These are phyloP conservation scores for Bacillus rossius DNA, from an alignment of 1,140 invertebrate species.

Conservation along the genomic window DNA sequence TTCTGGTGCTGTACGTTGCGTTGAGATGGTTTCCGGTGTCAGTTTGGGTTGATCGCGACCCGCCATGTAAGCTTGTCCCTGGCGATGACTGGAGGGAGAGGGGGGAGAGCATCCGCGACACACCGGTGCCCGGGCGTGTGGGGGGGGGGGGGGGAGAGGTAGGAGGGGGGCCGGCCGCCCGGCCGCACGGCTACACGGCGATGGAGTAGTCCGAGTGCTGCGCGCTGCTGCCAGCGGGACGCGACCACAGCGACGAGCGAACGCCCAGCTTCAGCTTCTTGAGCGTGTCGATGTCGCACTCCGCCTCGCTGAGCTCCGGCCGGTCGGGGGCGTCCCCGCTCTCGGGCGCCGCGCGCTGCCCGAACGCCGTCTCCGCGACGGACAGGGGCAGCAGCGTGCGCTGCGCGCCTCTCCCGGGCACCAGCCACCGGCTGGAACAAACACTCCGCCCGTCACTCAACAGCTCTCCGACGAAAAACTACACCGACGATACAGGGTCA, in stretches of 20 bases:
- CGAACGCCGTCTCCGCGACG: conserved; percentile 54
- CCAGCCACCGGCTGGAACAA: conserved; percentile 49
- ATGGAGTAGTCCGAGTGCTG: conserved; percentile 56
- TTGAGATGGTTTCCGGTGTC: too few relatives aligned
- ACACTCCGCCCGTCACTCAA: too few relatives aligned
- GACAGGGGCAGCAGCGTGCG: conserved; percentile 53
- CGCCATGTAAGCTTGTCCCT: too few relatives aligned
- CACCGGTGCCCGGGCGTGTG: too few relatives aligned
- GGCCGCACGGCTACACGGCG: conserved; percentile 50
- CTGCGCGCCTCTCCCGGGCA: conserved; percentile 53
- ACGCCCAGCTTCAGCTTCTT: conserved; percentile 67
- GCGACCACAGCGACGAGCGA: conserved; percentile 64
- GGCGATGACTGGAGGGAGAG: too few relatives aligned
- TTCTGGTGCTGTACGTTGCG: too few relatives aligned
- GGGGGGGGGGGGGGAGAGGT: too few relatives aligned
- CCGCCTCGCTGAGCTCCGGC: conserved; percentile 58
- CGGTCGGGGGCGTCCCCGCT: conserved; percentile 40
- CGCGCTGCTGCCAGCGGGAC: conserved; percentile 40
- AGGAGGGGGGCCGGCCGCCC: too few relatives aligned
- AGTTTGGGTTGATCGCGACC: too few relatives aligned
- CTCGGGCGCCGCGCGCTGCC: conserved; percentile 35
- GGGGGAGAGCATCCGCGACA: too few relatives aligned
- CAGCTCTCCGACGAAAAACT: too few relatives aligned
- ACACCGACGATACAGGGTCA: too few relatives aligned
- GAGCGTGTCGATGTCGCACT: conserved; percentile 69